Conservation (phyloP, 1,140 invertebrate genomes). For the Penaeus japonicus region DNA sequence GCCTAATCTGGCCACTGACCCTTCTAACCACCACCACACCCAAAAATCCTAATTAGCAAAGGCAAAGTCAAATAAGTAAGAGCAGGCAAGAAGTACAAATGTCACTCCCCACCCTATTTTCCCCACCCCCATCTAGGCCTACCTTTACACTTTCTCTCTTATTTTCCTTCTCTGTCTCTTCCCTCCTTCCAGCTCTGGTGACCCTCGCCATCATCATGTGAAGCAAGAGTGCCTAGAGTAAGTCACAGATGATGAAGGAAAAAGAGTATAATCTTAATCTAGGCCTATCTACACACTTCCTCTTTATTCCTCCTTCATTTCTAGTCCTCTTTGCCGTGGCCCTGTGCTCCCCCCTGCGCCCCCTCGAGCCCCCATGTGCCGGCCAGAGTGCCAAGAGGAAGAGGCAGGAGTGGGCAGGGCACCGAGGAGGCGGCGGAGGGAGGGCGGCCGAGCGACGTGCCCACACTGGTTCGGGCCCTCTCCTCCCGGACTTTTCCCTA, state of each 20-base stretch:
- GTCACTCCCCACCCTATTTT: too few relatives aligned
- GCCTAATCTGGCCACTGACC: too few relatives aligned
- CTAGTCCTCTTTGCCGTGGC: too few relatives aligned
- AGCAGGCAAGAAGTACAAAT: too few relatives aligned
- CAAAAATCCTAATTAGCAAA: too few relatives aligned
- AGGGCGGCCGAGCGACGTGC: background rate
- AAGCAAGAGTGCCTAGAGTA: background rate
- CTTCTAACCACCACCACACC: too few relatives aligned
- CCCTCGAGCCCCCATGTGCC: background rate
- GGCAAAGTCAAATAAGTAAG: too few relatives aligned
- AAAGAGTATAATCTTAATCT: background rate
- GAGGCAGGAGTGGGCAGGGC: background rate
- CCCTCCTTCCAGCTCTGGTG: background rate
- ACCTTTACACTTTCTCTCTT: background rate
- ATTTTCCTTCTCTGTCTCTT: background rate
- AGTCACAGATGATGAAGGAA: background rate
- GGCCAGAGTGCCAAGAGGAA: background rate
- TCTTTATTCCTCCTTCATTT: too few relatives aligned
- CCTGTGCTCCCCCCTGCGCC: too few relatives aligned
- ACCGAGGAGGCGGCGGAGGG: background rate
- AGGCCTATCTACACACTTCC: too few relatives aligned
- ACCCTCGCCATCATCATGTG: background rate
- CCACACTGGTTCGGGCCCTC: background rate
- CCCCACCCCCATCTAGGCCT: background rate
- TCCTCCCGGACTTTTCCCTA: background rate